Evolutionary conservation across 2,888 invertebrate genomes (phyloP), one percentile per base, ranked within the genome.

Genomic region (Hipparchia semele): DNA sequence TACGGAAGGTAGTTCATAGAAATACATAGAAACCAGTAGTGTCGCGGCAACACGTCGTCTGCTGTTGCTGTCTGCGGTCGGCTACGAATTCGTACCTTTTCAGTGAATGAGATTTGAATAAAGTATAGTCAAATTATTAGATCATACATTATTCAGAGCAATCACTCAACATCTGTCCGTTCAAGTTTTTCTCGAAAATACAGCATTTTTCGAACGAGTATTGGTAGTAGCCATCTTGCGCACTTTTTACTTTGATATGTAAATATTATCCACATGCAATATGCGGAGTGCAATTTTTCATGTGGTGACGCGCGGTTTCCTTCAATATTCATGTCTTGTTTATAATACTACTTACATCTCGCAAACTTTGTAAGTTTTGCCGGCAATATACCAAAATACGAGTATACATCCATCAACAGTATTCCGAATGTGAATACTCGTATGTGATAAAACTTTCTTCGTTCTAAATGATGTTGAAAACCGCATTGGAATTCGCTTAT

Each of bases 191-290:
- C 39, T 45, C 60, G 45, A 61, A 61, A 61, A 61, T 45, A 61
- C 39, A n/a, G 53, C 54, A 39, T 67, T 67, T 23, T 67, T n/a
- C 39, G 45, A 33, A 45, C 46, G 9, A 51, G 58, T 59, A 53
- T 13, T 61, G 58, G 60, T 53, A 71, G 23, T 67, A n/a, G 33
- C 51, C 6, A 23, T 68, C 58, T 58, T 61, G 39, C 61, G 60
- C 70, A 70, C 54, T 66, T 66, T 53, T 39, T 66, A 23, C 66
- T 66, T 56, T 66, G 66, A 66, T 54, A 66, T 66, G 66, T n/a
- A 66, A 66, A 66, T 66, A 66, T 54, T 6, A 66, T 39, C 60
- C 12, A 6, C 39, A 54, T 66, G 66, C 53, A 54, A 53, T 7
- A 39, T 12, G 54, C 39, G 49, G 64, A n/a, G 66, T 54, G 66